Evolutionary conservation across 2,113 vertebrate genomes (phyloP).

Genomic region (Jacana jacana): DNA sequence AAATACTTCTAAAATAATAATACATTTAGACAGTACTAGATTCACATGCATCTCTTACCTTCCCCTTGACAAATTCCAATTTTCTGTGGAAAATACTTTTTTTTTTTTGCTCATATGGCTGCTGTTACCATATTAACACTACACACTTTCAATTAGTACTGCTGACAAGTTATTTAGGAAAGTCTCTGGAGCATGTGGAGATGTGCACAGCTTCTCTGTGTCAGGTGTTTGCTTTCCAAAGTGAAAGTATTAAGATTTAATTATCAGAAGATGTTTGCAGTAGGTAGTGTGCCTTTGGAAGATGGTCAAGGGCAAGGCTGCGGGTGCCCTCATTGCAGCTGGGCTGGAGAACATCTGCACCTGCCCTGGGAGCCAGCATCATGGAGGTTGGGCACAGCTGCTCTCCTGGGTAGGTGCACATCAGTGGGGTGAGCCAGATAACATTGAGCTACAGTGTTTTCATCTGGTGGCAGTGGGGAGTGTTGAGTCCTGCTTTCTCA

Average conservation of each 20-base stretch:
- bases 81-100: background rate
- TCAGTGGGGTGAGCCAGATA: rapidly evolving
- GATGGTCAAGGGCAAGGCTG: background rate
- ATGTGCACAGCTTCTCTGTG: background rate
- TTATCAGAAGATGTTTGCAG: background rate
- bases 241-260: background rate
- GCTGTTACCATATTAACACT: background rate
- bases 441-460: rapidly evolving
- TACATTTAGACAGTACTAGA: background rate
- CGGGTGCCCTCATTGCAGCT: background rate
- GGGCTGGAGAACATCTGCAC: background rate
- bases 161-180: slow-evolving; percentile 32
- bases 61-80: background rate
- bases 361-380: rapidly evolving
- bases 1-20: background rate
- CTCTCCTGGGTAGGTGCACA: rapidly evolving
- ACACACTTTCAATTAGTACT: background rate
- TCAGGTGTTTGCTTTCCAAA: slow-evolving; percentile 35
- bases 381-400: rapidly evolving
- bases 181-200: slow-evolving; percentile 13
- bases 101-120: background rate
- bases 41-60: background rate
- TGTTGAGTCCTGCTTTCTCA: background rate
- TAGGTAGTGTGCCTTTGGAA: background rate
- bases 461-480: background rate